Evolutionary conservation across 1,140 invertebrate species (phyloP), one percentile per base, ranked within the genome.

Genomic region (Adelges cooleyi): DNA sequence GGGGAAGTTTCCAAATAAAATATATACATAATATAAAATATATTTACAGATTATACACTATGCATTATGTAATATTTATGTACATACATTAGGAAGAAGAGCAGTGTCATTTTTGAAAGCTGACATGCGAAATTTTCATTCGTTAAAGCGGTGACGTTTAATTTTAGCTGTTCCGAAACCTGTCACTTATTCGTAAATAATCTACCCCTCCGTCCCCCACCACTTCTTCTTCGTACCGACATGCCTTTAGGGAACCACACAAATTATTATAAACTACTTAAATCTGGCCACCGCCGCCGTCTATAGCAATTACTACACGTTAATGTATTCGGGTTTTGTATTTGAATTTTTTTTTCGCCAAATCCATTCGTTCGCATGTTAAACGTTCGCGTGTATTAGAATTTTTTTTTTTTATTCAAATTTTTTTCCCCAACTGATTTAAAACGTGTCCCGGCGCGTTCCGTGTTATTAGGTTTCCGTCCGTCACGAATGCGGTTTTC

Each of bases 261-360:
- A 38, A 38, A 54, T 54, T 38, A 54, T 53, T 54, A 54, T 53
- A 36, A 53, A 53, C 51, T 33, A 36, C 27, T 53, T 36, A 53
- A 53, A 53, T 53, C 27, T 33, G 51, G 51, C 17, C 51, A 13
- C 0, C 6, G 6, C 17, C 11, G 51, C 36, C 11, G n/a, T n/a
- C n/a, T n/a, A n/a, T n/a, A n/a, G n/a, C n/a, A n/a, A n/a, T n/a
- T n/a, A 53, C 36, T 53, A 20, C 15, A 27, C 50, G 25, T 52
- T 52, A 52, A 52, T 52, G 18, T 52, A 53, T 53, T 53, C 51
- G 15, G 15, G 9, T 11, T 29, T 52, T 51, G 17, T 51, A 3
- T 15, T 15, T 8, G 11, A 11, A 4, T 52, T 22, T 52, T 52
- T 22, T 53, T 38, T 53, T 54, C 36, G 38, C 38, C 20, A 36